Conservation (phyloP, 35 echinoderm and acorn worm genomes). For the Ophioderma brevispina region DNA sequence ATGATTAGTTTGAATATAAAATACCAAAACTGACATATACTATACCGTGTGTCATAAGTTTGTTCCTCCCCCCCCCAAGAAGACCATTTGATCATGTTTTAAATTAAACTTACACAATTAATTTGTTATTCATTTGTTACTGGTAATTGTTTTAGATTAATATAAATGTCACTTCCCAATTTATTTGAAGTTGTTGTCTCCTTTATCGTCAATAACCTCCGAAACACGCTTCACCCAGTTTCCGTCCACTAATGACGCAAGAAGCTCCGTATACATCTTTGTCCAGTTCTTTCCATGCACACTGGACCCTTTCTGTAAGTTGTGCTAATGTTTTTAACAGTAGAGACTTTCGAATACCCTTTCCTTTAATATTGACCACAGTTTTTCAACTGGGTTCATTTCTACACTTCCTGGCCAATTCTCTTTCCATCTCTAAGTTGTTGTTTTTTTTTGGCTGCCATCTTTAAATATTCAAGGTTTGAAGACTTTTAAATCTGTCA, state of each 20-base stretch:
- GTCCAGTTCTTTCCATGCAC: constrained; percentile 36
- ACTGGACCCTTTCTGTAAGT: constrained; percentile 16
- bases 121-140: neutral
- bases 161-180: constrained; percentile 1
- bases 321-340: constrained; percentile 9
- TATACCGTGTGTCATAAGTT: neutral
- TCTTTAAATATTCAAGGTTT: no score
- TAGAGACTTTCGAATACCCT: no score
- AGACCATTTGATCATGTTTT: neutral
- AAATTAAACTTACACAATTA: neutral
- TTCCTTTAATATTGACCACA: no score
- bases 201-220: constrained; percentile 24
- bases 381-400: no score
- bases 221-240: constrained; percentile 49
- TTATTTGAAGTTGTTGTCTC: constrained; percentile 21
- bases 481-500: no score
- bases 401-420: no score
- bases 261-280: constrained; percentile 25
- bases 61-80: neutral
- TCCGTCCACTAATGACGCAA: constrained; percentile 43
- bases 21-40: no score
- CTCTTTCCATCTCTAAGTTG: no score
- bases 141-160: neutral
- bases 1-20: no score
- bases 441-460: no score